A percentile compares a stretch with the other conserved stretches of the same genome.
These are phyloP conservation scores for Microtus richardsoni DNA, from an alignment of 2,113 vertebrate species.

Conservation along the genomic window DNA sequence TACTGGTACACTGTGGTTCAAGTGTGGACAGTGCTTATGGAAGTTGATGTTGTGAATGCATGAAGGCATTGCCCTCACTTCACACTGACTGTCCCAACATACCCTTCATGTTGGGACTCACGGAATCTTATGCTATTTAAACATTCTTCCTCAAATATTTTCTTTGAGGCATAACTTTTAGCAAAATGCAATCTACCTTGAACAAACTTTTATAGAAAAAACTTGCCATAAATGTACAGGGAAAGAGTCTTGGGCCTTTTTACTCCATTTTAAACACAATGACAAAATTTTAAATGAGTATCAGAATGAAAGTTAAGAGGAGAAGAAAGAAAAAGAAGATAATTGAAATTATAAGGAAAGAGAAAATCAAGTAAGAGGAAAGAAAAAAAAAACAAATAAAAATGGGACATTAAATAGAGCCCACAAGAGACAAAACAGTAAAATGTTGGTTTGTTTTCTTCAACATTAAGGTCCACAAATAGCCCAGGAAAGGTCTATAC, in stretches of 20 bases:
- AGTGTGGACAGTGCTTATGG: too few species aligned
- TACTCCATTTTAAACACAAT: background rate
- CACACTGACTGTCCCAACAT: background rate
- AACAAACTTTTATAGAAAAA: background rate
- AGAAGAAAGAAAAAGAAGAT: background rate
- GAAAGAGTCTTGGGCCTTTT: background rate
- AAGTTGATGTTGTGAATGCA: background rate
- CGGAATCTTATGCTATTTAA: background rate
- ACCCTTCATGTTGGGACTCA: background rate
- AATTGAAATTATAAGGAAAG: background rate
- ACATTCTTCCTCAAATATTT: background rate
- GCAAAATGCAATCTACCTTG: background rate
- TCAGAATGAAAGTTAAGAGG: background rate
- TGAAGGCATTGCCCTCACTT: background rate
- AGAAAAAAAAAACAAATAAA: background rate
- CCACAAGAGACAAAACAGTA: background rate
- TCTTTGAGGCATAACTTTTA: background rate
- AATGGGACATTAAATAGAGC: background rate
- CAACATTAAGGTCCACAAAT: background rate
- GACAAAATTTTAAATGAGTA: background rate
- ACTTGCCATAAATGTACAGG: background rate
- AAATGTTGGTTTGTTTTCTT: background rate
- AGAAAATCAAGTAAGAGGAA: background rate
- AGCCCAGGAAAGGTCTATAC: background rate
- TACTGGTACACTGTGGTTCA: background rate